Evolutionary conservation across 2,113 vertebrate species (phyloP), one percentile per base, ranked within the genome.

Genomic region (Thalassoma bifasciatum): DNA sequence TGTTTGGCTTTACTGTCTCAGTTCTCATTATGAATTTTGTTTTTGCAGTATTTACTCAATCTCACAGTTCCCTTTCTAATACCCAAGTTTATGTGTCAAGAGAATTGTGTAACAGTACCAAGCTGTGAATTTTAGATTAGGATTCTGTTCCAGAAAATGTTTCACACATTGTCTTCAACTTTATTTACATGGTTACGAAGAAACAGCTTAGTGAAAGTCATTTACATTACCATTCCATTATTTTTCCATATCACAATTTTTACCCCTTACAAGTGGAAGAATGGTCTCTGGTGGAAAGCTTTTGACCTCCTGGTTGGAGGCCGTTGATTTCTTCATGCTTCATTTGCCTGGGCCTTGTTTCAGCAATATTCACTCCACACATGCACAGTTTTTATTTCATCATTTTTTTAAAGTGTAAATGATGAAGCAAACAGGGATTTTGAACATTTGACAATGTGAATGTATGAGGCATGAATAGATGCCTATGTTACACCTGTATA

Each of bases 1-100:
- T 84, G 64, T 83, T 80, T 66, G 51, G n/a, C 75, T 61, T 73
- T 42, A 23, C 49, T 2, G 10, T 46, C 58, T 53, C 37, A 62
- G 58, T 54, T 12, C 2, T 77, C 64, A 47, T 49, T 50, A 44
- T 52, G 22, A 24, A 21, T 62, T 67, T 74, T 52, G 67, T 30
- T 66, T 50, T 1, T 12, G n/a, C 24, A 62, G 17, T 24, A 40
- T 69, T 76, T 64, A 21, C 61, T 40, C 22, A 56, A 37, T 79
- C 21, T 44, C 42, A 19, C 49, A 17, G 8, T 57, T 54, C 53
- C 46, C 46, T 53, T 14, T 17, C 1, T 11, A 24, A 69, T 62
- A 12, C 5, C 2, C 16, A 2, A 22, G 22, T 26, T 23, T 17
- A 50, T 59, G 50, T 63, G 24, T 49, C 17, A 40, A 19, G 3